Conservation (phyloP, 2,888 invertebrate genomes). For the Dasysyrphus tricinctus region DNA sequence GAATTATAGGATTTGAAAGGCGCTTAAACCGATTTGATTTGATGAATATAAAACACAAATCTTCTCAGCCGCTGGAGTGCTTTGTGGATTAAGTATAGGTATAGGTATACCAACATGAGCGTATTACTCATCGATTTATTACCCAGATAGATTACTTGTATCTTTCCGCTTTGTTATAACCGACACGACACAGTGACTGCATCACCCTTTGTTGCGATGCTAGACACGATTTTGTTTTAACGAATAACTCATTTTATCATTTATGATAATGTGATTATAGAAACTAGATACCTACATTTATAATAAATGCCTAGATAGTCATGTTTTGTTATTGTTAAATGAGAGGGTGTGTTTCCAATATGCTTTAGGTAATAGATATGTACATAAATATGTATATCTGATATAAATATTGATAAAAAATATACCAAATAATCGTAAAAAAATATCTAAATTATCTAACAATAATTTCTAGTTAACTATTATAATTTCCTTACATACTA, state of each 20-base stretch:
- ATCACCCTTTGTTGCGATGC: conserved; percentile 50
- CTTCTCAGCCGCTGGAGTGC: conserved; percentile 24
- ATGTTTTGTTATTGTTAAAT: conserved; percentile 11
- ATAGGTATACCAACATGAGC: not conserved
- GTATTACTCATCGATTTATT: conserved; percentile 45
- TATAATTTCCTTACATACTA: not conserved
- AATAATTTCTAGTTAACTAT: not conserved
- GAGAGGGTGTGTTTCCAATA: conserved; percentile 11
- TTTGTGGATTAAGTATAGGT: conserved; percentile 5
- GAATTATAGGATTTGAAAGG: conserved; percentile 35
- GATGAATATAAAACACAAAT: conserved; percentile 5
- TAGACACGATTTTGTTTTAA: conserved; percentile 50
- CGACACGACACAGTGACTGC: conserved; percentile 31
- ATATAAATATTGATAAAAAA: not conserved
- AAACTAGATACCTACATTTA: not conserved
- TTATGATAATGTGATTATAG: conserved; percentile 14
- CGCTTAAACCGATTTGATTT: conserved; percentile 36
- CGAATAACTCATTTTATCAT: conserved; percentile 27
- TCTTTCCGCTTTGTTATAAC: conserved; percentile 42
- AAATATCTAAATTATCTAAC: conserved; percentile 1
- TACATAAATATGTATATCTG: too few relatives aligned
- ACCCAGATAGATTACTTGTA: conserved; percentile 10
- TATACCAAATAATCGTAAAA: not conserved
- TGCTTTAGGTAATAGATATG: not conserved
- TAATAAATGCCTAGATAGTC: not conserved